These are phyloP conservation scores for Graptemys geographica DNA, from an alignment of 2,797 vertebrate genomes.

Conservation along the genomic window DNA sequence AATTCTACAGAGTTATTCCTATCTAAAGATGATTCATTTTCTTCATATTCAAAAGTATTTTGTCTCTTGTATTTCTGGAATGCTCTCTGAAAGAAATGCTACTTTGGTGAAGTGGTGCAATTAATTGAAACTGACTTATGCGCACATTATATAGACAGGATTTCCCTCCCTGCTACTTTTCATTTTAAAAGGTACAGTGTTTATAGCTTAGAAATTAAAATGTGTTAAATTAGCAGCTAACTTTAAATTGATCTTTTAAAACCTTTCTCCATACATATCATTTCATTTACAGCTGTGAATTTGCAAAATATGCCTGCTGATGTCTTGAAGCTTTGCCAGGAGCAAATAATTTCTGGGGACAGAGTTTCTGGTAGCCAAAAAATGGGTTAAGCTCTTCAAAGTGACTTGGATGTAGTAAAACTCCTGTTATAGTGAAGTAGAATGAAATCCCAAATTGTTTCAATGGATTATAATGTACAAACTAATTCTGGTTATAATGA, in stretches of 20 bases:
- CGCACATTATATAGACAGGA: not conserved
- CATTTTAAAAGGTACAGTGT: not conserved
- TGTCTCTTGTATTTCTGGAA: conserved; percentile 9
- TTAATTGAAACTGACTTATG: not conserved
- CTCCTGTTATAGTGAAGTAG: not conserved
- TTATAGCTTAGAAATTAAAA: not conserved
- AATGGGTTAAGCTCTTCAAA: not conserved
- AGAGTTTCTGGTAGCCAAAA: not conserved
- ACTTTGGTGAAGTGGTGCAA: conserved; percentile 11
- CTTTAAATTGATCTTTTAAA: not conserved
- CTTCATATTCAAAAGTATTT: not conserved
- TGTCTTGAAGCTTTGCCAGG: not conserved
- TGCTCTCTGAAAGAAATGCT: conserved; percentile 11
- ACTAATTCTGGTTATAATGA: not conserved
- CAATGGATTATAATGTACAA: conserved; percentile 2
- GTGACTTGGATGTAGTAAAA: not conserved
- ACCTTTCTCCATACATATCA: not conserved
- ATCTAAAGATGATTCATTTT: not conserved
- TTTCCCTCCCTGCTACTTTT: conserved; percentile 2
- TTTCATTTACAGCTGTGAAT: conserved; percentile 15
- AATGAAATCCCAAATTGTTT: conserved; percentile 5
- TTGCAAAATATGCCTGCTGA: not conserved
- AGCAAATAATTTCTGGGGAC: not conserved
- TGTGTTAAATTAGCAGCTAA: not conserved
- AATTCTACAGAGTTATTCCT: not conserved